phyloP scores from a whole-genome alignment of 2,888 invertebrate genomes.

The Ellobium chinense region DNA sequence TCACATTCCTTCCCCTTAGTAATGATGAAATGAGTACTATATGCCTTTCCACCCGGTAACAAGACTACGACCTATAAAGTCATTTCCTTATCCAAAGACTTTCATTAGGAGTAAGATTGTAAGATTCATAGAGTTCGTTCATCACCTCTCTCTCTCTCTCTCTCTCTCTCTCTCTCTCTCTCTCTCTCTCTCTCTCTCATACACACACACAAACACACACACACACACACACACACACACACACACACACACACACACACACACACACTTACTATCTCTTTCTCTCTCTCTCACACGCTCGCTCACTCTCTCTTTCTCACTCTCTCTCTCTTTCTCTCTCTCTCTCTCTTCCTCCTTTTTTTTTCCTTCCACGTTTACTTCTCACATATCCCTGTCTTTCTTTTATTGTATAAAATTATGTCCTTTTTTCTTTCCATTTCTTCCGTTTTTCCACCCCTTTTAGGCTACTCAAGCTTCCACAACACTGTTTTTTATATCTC shows the following conservation, averaged over 20 bases:
- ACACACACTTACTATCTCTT: too few relatives aligned
- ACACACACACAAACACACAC: too few relatives aligned
- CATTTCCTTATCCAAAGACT: too few relatives aligned
- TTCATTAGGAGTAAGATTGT: too few relatives aligned
- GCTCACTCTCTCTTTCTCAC: too few relatives aligned
- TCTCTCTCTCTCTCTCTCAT: constrained; percentile 21
- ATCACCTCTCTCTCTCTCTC: neutral
- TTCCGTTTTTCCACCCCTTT: neutral
- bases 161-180: constrained; percentile 33
- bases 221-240: too few relatives aligned
- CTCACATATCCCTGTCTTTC: neutral
- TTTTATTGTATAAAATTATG: neutral
- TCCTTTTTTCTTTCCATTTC: neutral
- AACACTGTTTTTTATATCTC: neutral
- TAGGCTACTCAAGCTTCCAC: neutral
- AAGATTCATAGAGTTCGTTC: neutral
- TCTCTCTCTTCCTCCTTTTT: neutral
- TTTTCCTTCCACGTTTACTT: neutral
- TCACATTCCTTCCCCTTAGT: too few relatives aligned
- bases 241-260: too few relatives aligned
- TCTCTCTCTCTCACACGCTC: neutral
- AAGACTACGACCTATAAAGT: too few relatives aligned
- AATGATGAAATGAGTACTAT: too few relatives aligned
- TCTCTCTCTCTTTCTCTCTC: neutral
- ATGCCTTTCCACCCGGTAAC: too few relatives aligned